Conservation (phyloP, 2,888 invertebrate genomes). For the Allolobophora icterica region DNA sequence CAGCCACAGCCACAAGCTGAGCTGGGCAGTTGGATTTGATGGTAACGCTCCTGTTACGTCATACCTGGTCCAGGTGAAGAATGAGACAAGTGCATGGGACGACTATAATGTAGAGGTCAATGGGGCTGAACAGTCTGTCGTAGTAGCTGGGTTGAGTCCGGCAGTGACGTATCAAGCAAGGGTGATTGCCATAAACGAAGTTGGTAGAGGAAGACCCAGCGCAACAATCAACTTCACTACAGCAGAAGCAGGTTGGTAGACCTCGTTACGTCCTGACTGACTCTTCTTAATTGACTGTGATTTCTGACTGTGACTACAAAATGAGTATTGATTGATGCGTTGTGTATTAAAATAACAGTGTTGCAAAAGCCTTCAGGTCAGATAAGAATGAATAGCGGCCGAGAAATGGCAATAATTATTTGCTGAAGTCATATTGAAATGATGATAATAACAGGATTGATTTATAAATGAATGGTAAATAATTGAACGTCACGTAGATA, state of each 20-base stretch:
- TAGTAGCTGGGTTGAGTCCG: slow-evolving; percentile 4
- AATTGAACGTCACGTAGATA: neutral
- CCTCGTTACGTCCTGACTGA: neutral
- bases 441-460: neutral
- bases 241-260: slow-evolving; percentile 30
- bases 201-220: slow-evolving; percentile 32
- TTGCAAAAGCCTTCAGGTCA: too few species aligned
- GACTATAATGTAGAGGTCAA: neutral
- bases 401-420: neutral
- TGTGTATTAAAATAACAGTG: neutral
- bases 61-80: slow-evolving; percentile 75
- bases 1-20: slow-evolving; percentile 81
- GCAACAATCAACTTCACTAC: slow-evolving; percentile 29
- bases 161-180: slow-evolving; percentile 30
- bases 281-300: neutral
- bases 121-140: neutral
- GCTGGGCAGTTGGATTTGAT: slow-evolving; percentile 82
- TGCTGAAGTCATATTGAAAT: too few species aligned
- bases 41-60: slow-evolving; percentile 82
- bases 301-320: neutral
- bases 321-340: neutral
- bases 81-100: slow-evolving; percentile 13
- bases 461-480: neutral
- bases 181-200: slow-evolving; percentile 25
- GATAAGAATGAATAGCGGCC: too few species aligned